Evolutionary conservation across 37 sponge, comb jelly and placozoan species (phyloP).

Genomic region (Amphimedon queenslandica): DNA sequence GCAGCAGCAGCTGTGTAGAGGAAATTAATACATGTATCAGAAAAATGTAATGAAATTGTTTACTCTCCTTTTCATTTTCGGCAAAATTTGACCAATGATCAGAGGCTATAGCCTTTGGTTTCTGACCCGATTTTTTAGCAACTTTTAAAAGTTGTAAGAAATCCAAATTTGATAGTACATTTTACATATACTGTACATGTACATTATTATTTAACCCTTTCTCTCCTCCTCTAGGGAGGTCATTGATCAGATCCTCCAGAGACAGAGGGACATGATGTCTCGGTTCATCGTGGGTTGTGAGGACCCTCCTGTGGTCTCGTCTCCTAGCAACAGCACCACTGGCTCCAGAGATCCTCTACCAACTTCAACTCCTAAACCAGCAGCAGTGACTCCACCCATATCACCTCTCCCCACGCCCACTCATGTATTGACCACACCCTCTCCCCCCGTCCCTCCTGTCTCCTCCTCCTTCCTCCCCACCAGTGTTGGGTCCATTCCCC

Average conservation of each 20-base stretch:
- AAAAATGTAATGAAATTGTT: too few species aligned
- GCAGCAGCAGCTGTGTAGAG: too few species aligned
- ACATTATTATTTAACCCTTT: too few species aligned
- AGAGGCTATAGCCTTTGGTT: too few species aligned
- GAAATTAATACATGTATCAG: too few species aligned
- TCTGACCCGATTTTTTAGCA: background rate
- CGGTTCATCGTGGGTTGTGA: constrained; percentile 5
- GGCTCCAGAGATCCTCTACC: background rate
- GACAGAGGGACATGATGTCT: background rate
- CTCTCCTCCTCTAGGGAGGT: too few species aligned
- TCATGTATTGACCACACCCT: background rate
- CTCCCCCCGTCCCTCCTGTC: background rate
- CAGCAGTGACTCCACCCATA: background rate
- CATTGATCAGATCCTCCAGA: too few species aligned
- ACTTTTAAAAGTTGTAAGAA: background rate
- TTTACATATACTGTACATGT: too few species aligned
- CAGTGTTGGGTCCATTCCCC: background rate
- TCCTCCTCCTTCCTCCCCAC: background rate
- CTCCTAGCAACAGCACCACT: background rate
- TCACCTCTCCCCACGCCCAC: background rate
- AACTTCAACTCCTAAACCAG: background rate
- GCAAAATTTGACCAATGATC: too few species aligned
- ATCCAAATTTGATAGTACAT: too few species aligned
- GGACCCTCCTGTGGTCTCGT: background rate
- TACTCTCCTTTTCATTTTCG: too few species aligned